phyloP scores from a whole-genome alignment of 2,888 invertebrate genomes.

The Corbicula japonica region DNA sequence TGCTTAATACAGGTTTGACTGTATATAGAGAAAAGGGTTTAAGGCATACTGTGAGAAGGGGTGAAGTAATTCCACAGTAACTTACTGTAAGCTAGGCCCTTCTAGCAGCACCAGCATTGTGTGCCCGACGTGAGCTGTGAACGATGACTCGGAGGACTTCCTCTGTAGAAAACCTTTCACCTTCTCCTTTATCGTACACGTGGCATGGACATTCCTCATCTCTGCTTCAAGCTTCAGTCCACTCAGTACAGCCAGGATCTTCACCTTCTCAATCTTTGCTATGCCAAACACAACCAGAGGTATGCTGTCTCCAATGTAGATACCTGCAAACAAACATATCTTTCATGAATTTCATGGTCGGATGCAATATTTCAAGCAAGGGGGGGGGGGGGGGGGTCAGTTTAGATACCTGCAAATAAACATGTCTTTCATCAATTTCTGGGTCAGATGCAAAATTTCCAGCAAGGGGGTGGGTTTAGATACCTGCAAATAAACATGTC shows the following conservation, averaged over 20 bases:
- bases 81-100: slow-evolving; percentile 96
- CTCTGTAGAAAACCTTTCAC: slow-evolving; percentile 85
- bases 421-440: too few relatives aligned
- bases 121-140: slow-evolving; percentile 95
- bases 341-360: background rate
- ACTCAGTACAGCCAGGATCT: slow-evolving; percentile 93
- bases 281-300: slow-evolving; percentile 92
- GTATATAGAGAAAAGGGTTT: too few relatives aligned
- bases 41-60: too few relatives aligned
- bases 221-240: slow-evolving; percentile 98
- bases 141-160: slow-evolving; percentile 85
- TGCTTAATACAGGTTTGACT: too few relatives aligned
- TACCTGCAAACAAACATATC: slow-evolving; percentile 72
- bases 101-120: slow-evolving; percentile 97
- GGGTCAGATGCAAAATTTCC: too few relatives aligned
- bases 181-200: slow-evolving; percentile 95
- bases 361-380: too few relatives aligned
- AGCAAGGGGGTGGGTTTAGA: too few relatives aligned
- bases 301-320: slow-evolving; percentile 85
- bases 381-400: too few relatives aligned
- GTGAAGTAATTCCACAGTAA: too few relatives aligned
- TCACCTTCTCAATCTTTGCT: slow-evolving; percentile 90
- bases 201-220: slow-evolving; percentile 96
- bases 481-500: too few relatives aligned
- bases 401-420: too few relatives aligned